Evolutionary conservation across 2,888 invertebrate genomes (phyloP), one percentile per base, ranked within the genome.

Genomic region (Omphaloscelis lunosa): DNA sequence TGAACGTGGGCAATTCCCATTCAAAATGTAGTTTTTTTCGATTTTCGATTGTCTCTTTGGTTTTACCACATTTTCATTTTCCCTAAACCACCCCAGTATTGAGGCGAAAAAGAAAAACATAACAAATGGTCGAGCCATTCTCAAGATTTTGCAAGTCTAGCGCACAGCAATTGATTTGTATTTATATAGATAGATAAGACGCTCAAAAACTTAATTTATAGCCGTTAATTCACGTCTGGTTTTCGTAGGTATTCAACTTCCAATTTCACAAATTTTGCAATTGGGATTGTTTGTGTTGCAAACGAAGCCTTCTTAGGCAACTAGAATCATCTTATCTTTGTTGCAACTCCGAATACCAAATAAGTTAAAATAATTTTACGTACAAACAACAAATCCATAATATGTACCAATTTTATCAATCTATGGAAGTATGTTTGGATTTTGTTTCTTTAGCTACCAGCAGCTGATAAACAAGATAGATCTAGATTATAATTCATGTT

Each of bases 401-500:
- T 72, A 65, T 23, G 29, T 27, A 39, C 27, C 51, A 20, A 23
- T 23, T 48, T 23, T n/a, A 76, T 29, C 41, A 59, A 80, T 7
- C 12, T 51, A 34, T 41, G 23, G 4, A 61, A 56, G 34, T 8
- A 48, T 48, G 56, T 63, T 80, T 51, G 41, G 39, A n/a, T 58
- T 48, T 17, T 66, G 69, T 70, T 61, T 45, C 45, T 79, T 39
- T 27, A 56, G 39, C 34, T 41, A 27, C 59, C 15, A 67, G 23
- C 48, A 79, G 41, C 51, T 76, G 53, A 29, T 81, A 81, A 81
- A 79, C 65, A 65, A 80, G 17, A 0, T 58, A 74, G 34, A 82
- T 66, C 76, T 12, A 77, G 68, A 69, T 66, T 69, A 29, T 76
- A 82, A 59, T 76, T 62, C 45, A 53, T 48, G 51, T 39, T 69